phyloP scores from a whole-genome alignment of 2,888 invertebrate species.

The Harpagoxenus sublaevis region DNA sequence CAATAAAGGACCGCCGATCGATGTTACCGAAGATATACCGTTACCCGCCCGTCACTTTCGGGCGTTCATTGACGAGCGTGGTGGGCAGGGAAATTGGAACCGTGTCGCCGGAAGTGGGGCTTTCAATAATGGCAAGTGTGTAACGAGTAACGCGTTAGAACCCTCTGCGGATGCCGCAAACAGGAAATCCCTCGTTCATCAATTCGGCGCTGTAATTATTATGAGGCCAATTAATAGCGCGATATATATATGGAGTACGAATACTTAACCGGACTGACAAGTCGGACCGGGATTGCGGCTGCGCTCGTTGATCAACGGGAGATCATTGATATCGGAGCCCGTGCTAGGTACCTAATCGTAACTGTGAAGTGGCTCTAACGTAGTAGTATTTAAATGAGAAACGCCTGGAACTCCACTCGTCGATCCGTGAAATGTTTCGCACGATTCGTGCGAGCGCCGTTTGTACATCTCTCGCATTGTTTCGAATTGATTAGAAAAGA shows the following conservation, averaged over 20 bases:
- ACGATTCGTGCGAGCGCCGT: constrained; percentile 41
- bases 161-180: constrained; percentile 34
- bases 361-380: background rate
- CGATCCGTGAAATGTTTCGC: constrained; percentile 41
- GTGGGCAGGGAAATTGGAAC: constrained; percentile 69
- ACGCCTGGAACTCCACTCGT: constrained; percentile 13
- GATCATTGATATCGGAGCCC: constrained; percentile 21
- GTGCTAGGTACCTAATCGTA: background rate
- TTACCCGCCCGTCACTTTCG: constrained; percentile 61
- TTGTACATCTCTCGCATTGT: constrained; percentile 35
- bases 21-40: constrained; percentile 54
- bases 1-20: constrained; percentile 53
- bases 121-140: constrained; percentile 52
- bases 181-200: constrained; percentile 44
- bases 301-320: background rate
- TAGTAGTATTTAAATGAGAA: constrained; percentile 23
- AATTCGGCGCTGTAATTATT: constrained; percentile 40
- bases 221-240: constrained; percentile 35
- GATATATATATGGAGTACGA: background rate
- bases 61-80: constrained; percentile 40
- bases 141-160: constrained; percentile 31
- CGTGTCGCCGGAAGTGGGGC: constrained; percentile 69
- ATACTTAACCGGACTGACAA: background rate
- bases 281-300: background rate
- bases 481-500: constrained; percentile 37